Base-by-base conservation (phyloP, 2,888 invertebrate genomes). In the Drosophila niveifrons region DNA sequence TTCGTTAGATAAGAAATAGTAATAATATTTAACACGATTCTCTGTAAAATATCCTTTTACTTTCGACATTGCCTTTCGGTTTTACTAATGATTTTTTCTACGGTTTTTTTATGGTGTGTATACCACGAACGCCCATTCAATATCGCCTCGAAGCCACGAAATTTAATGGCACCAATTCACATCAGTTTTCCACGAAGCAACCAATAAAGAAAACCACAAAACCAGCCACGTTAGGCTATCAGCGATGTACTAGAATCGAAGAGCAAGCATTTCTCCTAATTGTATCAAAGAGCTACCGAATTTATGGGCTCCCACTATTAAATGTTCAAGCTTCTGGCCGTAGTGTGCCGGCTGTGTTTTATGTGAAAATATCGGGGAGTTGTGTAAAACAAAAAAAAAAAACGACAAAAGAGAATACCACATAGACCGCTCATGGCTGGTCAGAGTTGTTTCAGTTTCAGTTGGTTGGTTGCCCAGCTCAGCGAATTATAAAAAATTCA, bases 401-500 rank as follows among this genome's bases (percentile, higher is more conserved):
- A 51, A n/a, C 39, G 39, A 15, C 39, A 41, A 34, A 43, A n/a
- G 11, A 31, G 50, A 57, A 52, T 28, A 47, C n/a, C 18, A 41
- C 28, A 41, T 10, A 34, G 13, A 36, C 44, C 59, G 46, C 63
- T 74, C 74, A 59, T 17, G 46, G 39, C 41, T 55, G 69, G 59
- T 41, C 63, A 53, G 52, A 67, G 58, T 29, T 68, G 46, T 55
- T 79, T 70, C 75, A 52, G 70, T 53, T 75, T 46, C 10, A 3
- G 31, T 10, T 31, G 36, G 36, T 36, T 36, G 36, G 70, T 15
- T 52, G 44, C 47, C 51, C 68, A 81, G 70, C 72, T 72, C 64
- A 75, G 83, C 84, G 78, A 64, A 75, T 78, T 86, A 83, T 81
- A 84, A 81, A 88, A 83, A 88, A 88, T 88, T 83, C 84, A 87